Evolutionary conservation across 2,797 vertebrate species (phyloP).

Genomic region (Micropoecilia bifurca): DNA sequence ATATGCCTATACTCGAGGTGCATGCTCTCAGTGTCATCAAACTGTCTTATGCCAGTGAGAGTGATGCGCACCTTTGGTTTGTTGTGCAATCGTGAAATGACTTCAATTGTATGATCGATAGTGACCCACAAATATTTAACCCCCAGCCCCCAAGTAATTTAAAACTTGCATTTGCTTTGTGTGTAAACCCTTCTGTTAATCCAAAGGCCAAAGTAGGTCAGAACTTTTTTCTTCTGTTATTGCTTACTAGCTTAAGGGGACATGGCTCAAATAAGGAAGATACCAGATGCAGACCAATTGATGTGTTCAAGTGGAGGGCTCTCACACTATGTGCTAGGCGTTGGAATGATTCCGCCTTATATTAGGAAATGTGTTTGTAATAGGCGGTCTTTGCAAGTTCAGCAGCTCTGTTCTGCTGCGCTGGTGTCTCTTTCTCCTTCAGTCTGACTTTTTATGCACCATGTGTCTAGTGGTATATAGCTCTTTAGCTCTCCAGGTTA

Average conservation of each 20-base stretch:
- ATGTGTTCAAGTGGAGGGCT: conserved; percentile 13
- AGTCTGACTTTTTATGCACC: conserved; percentile 40
- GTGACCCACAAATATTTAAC: conserved; percentile 38
- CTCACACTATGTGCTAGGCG: background rate
- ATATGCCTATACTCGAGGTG: conserved; percentile 34
- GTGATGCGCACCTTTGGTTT: conserved; percentile 53
- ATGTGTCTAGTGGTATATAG: conserved; percentile 64
- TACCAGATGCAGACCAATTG: conserved; percentile 21
- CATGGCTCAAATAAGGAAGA: conserved; percentile 21
- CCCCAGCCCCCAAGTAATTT: background rate
- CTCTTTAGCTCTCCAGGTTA: conserved; percentile 69
- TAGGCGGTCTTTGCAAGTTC: background rate
- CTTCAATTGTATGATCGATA: conserved; percentile 28
- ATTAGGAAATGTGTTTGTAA: background rate
- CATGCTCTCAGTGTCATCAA: conserved; percentile 43
- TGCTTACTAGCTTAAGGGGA: conserved; percentile 21
- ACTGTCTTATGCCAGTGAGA: conserved; percentile 12
- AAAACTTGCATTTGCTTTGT: conserved; percentile 28
- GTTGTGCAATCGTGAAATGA: conserved; percentile 48
- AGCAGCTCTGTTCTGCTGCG: background rate
- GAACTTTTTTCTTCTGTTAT: conserved; percentile 14
- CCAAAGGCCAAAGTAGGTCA: conserved; percentile 43
- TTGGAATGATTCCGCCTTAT: background rate
- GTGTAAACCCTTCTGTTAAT: conserved; percentile 25
- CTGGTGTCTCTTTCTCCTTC: conserved; percentile 17